These are phyloP conservation scores for Arrhamphus sclerolepis DNA, from an alignment of 2,797 vertebrate genomes.

Conservation along the genomic window DNA sequence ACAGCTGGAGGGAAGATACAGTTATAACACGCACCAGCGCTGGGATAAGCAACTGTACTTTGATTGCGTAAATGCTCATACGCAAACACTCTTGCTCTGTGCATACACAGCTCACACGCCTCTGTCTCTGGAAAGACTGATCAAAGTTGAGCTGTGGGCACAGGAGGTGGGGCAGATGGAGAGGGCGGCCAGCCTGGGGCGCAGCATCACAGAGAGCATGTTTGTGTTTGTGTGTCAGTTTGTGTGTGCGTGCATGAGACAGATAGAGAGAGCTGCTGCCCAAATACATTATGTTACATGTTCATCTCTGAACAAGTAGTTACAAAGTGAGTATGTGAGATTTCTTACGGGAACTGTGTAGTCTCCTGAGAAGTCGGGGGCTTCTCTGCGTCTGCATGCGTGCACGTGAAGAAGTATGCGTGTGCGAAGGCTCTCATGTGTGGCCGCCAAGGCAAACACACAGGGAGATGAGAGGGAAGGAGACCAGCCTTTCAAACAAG, in stretches of 20 bases:
- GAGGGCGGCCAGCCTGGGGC: slow-evolving; percentile 77
- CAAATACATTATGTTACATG: slow-evolving; percentile 58
- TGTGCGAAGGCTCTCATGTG: slow-evolving; percentile 40
- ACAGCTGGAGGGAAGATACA: slow-evolving; percentile 73
- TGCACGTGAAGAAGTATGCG: neutral
- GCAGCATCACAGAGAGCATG: slow-evolving; percentile 68
- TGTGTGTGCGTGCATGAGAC: slow-evolving; percentile 39
- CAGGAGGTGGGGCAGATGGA: slow-evolving; percentile 78
- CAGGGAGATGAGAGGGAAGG: slow-evolving; percentile 62
- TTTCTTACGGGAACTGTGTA: slow-evolving; percentile 39
- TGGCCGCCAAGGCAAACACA: slow-evolving; percentile 55
- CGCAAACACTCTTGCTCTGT: slow-evolving; percentile 56
- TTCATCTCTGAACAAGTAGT: slow-evolving; percentile 61
- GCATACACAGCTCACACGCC: slow-evolving; percentile 52
- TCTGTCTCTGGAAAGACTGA: slow-evolving; percentile 67
- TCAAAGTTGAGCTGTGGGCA: slow-evolving; percentile 80
- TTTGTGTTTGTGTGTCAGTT: slow-evolving; percentile 41
- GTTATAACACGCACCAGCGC: slow-evolving; percentile 56
- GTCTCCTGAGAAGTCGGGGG: slow-evolving; percentile 35
- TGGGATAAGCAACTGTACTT: slow-evolving; percentile 66
- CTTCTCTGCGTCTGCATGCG: slow-evolving; percentile 16
- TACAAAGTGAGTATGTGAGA: slow-evolving; percentile 33
- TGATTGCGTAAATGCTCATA: slow-evolving; percentile 73
- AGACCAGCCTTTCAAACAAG: slow-evolving; percentile 74
- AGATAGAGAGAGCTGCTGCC: slow-evolving; percentile 53